These are phyloP conservation scores for Labeo calbasu DNA, from an alignment of 2,797 vertebrate genomes.

Conservation along the genomic window DNA sequence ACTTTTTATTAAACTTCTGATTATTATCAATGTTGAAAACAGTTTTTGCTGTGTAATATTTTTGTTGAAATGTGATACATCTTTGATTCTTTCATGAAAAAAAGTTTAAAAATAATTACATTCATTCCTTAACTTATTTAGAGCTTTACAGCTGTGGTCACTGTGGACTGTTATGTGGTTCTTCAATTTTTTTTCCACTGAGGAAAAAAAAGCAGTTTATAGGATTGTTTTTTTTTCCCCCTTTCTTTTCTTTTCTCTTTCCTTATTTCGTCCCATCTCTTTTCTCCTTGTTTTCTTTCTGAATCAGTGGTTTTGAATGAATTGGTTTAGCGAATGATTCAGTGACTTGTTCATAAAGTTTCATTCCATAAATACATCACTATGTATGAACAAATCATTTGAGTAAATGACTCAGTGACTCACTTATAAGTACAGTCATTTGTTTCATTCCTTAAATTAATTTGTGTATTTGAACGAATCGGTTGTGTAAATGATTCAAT, in stretches of 20 bases:
- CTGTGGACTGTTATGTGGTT: background rate
- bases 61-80: background rate
- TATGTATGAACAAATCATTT: slow-evolving; percentile 5
- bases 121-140: background rate
- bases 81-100: background rate
- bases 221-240: background rate
- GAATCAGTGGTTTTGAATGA: background rate
- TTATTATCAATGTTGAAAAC: background rate
- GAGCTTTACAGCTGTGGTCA: background rate
- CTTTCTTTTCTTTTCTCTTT: background rate
- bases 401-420: background rate
- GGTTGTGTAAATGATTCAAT: background rate
- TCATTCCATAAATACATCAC: background rate
- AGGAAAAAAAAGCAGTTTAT: background rate
- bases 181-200: background rate
- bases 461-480: background rate
- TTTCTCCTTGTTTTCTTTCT: background rate
- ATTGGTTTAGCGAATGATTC: background rate
- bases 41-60: too few species aligned
- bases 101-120: background rate
- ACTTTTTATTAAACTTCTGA: background rate
- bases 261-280: background rate
- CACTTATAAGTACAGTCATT: background rate
- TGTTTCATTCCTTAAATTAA: background rate
- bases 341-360: background rate